A percentile compares a stretch with the other conserved stretches of the same genome.
phyloP scores from a whole-genome alignment of 2,888 invertebrate genomes.

The Salpingus planirostris region DNA sequence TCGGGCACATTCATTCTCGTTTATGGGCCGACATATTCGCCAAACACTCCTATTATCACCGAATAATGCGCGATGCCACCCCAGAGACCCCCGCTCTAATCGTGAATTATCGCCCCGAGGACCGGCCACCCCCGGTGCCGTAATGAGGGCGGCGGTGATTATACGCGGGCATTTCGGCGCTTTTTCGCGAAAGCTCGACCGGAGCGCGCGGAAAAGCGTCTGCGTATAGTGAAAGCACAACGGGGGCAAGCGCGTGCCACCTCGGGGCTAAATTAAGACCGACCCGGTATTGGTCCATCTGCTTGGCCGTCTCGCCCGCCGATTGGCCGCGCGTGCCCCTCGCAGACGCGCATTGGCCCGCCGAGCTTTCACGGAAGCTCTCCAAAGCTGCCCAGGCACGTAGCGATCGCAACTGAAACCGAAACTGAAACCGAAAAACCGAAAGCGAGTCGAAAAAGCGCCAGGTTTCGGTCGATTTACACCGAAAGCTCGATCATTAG shows the following conservation, averaged over 20 bases:
- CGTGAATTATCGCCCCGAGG: too few species aligned
- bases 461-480: too few species aligned
- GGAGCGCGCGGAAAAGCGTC: conserved; percentile 12
- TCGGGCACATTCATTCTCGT: conserved; percentile 20
- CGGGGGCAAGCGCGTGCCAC: conserved; percentile 20
- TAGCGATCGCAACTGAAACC: too few species aligned
- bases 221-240: too few species aligned
- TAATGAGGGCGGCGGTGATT: too few species aligned
- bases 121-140: too few species aligned
- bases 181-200: too few species aligned
- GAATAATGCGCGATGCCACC: conserved; percentile 23
- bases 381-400: conserved; percentile 7
- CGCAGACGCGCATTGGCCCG: conserved; percentile 24
- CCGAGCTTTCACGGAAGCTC: conserved; percentile 20
- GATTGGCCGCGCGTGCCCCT: conserved; percentile 36
- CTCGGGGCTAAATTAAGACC: conserved; percentile 13
- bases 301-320: conserved; percentile 19
- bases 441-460: too few species aligned
- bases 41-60: conserved; percentile 20
- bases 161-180: too few species aligned
- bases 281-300: conserved; percentile 28
- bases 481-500: too few species aligned
- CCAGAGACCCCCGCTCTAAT: conserved; percentile 13
- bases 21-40: conserved; percentile 21
- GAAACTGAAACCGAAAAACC: too few species aligned